Percentiles rank a stretch among this genome's conserved stretches.
phyloP scores from a whole-genome alignment of 2,888 invertebrate genomes.

The Melanophora roralis region DNA sequence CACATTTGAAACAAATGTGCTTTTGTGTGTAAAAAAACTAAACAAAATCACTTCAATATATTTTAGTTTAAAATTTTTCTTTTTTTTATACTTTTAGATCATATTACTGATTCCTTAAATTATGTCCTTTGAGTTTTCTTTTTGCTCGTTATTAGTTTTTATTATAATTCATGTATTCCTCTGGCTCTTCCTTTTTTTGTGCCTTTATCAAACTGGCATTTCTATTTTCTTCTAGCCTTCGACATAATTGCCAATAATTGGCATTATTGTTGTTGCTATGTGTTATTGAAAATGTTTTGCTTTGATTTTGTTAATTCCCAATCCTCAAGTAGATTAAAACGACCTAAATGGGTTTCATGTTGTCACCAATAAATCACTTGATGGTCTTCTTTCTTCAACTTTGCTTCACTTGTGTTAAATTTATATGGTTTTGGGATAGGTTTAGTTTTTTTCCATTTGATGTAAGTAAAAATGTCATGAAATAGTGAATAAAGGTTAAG shows the following conservation, averaged over 20 bases:
- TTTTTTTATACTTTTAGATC: not conserved
- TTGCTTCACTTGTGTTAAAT: not conserved
- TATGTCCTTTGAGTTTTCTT: constrained; percentile 20
- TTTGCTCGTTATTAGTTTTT: not conserved
- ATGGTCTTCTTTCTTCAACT: not conserved
- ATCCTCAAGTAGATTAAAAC: constrained; percentile 45
- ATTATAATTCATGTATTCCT: not conserved
- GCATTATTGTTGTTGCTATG: constrained; percentile 14
- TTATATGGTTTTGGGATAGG: not conserved
- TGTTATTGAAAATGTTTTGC: not conserved
- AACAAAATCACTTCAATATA: constrained; percentile 36
- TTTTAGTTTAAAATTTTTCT: not conserved
- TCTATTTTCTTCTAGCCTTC: not conserved
- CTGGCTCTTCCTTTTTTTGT: not conserved
- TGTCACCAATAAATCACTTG: constrained; percentile 57
- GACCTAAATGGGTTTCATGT: constrained; percentile 34
- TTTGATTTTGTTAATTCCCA: constrained; percentile 35
- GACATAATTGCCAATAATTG: constrained; percentile 47
- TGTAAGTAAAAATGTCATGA: not conserved
- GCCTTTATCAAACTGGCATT: not conserved
- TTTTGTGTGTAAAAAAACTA: no score
- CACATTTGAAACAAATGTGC: no score
- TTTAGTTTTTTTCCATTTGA: not conserved
- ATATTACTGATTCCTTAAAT: constrained; percentile 15
- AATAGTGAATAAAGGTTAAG: constrained; percentile 21